Percentiles rank a stretch among this genome's conserved stretches.
Evolutionary conservation across 1,140 invertebrate genomes (phyloP).

Genomic region (Capitella teleta): DNA sequence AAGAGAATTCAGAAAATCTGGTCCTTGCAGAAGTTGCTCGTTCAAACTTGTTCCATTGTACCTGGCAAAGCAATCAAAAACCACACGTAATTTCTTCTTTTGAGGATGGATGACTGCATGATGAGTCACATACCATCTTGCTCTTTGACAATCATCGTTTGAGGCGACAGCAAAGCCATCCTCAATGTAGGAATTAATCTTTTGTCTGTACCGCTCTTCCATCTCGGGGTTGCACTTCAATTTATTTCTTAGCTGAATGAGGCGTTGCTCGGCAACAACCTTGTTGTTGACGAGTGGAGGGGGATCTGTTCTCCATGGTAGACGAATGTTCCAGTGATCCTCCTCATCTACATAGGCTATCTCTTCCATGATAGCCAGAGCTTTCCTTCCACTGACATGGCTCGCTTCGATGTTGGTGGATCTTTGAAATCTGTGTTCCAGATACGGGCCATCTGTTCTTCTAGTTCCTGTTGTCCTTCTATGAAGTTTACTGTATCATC

Average conservation of each 20-base stretch:
- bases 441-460: no score
- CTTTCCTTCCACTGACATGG: not conserved
- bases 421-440: slow-evolving; percentile 2
- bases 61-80: slow-evolving; percentile 16
- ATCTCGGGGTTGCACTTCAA: not conserved
- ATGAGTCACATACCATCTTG: slow-evolving; percentile 17
- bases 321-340: not conserved
- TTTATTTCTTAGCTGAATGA: not conserved
- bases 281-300: slow-evolving; percentile 3
- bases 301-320: not conserved
- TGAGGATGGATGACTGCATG: slow-evolving; percentile 13
- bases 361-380: not conserved
- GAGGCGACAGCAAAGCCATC: no score
- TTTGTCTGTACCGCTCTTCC: no score
- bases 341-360: not conserved
- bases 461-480: no score
- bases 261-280: not conserved
- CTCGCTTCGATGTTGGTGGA: not conserved
- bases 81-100: slow-evolving; percentile 14
- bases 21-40: slow-evolving; percentile 18
- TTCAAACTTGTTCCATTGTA: slow-evolving; percentile 21
- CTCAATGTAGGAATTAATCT: no score
- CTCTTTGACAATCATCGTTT: no score
- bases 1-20: slow-evolving; percentile 30
- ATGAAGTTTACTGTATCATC: no score